phyloP scores from a whole-genome alignment of 1,140 invertebrate genomes.

The Calephelis virginiensis region DNA sequence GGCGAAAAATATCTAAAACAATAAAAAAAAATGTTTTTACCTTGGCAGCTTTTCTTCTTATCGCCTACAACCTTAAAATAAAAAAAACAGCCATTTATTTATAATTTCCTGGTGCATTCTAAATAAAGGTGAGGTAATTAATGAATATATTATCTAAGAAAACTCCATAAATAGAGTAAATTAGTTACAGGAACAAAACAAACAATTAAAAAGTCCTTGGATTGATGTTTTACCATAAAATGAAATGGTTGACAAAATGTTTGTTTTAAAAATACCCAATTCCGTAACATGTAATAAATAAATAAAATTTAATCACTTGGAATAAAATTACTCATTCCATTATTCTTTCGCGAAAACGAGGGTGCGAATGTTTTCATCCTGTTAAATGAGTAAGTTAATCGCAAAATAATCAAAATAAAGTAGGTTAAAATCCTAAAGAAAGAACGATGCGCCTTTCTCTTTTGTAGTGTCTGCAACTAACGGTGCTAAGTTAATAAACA shows the following conservation, averaged over 20 bases:
- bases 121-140: too few species aligned
- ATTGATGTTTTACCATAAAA: too few species aligned
- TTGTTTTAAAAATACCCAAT: too few species aligned
- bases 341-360: background rate
- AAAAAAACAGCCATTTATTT: background rate
- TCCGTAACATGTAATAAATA: too few species aligned
- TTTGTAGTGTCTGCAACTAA: conserved; percentile 30
- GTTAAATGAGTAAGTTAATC: conserved; percentile 15
- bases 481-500: conserved; percentile 12
- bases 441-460: conserved; percentile 50
- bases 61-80: background rate
- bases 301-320: too few species aligned
- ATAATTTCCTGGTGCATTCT: background rate
- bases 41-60: conserved; percentile 4
- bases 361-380: background rate
- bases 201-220: too few species aligned
- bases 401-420: conserved; percentile 20
- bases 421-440: conserved; percentile 45
- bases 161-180: too few species aligned
- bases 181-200: too few species aligned
- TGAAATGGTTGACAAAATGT: too few species aligned
- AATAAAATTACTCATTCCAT: background rate
- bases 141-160: too few species aligned
- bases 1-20: background rate
- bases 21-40: background rate